Evolutionary conservation across 2,888 invertebrate genomes (phyloP), one percentile per base, ranked within the genome.

Genomic region (Chloromyia formosa): DNA sequence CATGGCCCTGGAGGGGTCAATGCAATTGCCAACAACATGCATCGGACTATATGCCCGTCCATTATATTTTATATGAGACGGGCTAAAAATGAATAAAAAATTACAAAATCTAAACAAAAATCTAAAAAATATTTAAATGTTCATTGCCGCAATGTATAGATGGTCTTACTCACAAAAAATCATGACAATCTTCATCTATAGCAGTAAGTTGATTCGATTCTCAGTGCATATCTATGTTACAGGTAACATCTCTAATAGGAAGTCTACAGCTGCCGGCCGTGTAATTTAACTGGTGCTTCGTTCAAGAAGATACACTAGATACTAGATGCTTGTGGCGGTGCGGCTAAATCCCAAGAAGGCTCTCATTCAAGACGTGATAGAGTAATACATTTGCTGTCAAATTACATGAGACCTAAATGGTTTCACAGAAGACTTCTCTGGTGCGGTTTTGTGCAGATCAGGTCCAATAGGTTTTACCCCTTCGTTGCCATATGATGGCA

Each of bases 341-440:
- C 49, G 49, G 22, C 20, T 49, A 45, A 22, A 49, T 66, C 66
- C 49, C 49, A 22, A 45, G n/a, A n/a, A 66, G 14, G 42, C 14
- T 4, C 54, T 74, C 42, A 62, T 27, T 74, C 42, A 64, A 49
- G 74, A 74, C 78, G 78, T 78, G 79, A 79, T 79, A 79, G 79
- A 79, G 79, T 79, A 79, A 79, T 79, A 79, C 79, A 79, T 79
- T 79, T 79, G 79, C 79, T 79, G 79, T 79, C 79, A 79, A 79
- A 79, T 79, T 79, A 79, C 79, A 79, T 78, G 79, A 78, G 79
- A 64, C 74, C 66, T 56, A 56, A 66, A 66, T 66, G 66, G 66
- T 66, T 42, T 66, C 66, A 35, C 49, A 10, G 22, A 66, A 42
- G 66, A 49, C 42, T 20, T 42, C 27, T 45, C 66, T 18, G 3